Evolutionary conservation across 2,113 vertebrate species (phyloP), one percentile per base, ranked within the genome.

Genomic region (Strigops habroptila): DNA sequence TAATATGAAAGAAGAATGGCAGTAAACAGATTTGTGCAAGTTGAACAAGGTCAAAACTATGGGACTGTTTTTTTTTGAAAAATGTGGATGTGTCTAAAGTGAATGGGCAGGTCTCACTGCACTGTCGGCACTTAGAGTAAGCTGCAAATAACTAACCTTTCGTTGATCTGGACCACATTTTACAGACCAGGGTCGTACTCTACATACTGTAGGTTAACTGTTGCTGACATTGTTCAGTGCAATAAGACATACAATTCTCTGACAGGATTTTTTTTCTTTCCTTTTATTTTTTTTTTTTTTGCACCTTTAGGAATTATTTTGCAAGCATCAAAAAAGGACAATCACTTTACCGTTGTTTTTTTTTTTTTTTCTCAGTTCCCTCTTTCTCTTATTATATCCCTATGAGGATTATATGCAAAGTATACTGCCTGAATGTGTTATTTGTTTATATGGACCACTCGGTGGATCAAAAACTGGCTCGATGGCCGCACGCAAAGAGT

Each of bases 131-230:
- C 14, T 87, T 81, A 57, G 7, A 46, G 44, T 71, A 69, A 87
- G 49, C 85, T 86, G 68, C 23, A 89, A 53, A 82, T 86, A 95
- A 60, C 37, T 55, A 77, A 30, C 43, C 65, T 91, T 96, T 77
- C 73, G 91, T 94, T 96, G 89, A 94, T 95, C 68, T 87, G 43
- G 55, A 68, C 73, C 48, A 64, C 3, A 3, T 94, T 97, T 96
- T 95, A 77, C 69, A 91, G 63, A 88, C 55, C 33, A 78, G 76
- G 74, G 86, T 96, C 89, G 95, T 41, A 86, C 24, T 87, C 43
- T 82, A 82, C 78, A 62, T 81, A 64, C 33, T 68, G 53, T 60
- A 93, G 35, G 70, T 92, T 93, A 96, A 95, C 86, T 80, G 52
- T 57, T 84, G 35, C 83, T 91, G 82, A 82, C 21, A 3, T 86